Base-by-base conservation (phyloP, 2,797 vertebrate genomes). In the Telmatherina bonti region DNA sequence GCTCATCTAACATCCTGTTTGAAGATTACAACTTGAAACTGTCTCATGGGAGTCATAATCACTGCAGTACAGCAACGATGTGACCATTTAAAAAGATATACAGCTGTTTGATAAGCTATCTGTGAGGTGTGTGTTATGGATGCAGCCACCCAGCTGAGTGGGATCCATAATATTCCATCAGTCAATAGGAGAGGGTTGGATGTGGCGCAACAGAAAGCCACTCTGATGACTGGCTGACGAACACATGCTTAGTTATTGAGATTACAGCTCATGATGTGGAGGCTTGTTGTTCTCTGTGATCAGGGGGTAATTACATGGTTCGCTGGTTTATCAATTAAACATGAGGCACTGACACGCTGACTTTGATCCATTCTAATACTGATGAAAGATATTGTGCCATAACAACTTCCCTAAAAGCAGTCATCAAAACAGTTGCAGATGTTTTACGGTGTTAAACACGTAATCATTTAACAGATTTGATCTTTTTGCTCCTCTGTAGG, bases 241-340 rank as follows among this genome's bases (percentile, higher is more conserved):
- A 57, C 29, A 54, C 62, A 56, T 47, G 52, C 24, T 59, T 22
- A 26, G 66, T 72, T 72, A 78, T 74, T 75, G 71, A 56, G 59
- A 83, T 81, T 52, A 71, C 63, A 53, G 43, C 62, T 80, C 27
- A 87, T 85, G 82, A 70, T 82, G 78, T 85, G 62, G 67, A 41
- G 49, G 57, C 61, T 65, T 79, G 78, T 85, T 87, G 89, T 78
- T 70, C 72, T 78, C 73, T 75, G 49, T 75, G 84, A 88, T 91
- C 72, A 57, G 63, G 26, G 61, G 55, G 62, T 92, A 86, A 91
- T 90, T 81, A 85, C 85, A 78, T 43, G 67, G 72, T 43, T 67
- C 70, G 59, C 70, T 67, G 70, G 67, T 74, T 83, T 70, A 86
- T 92, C 81, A 82, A 88, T 90, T 89, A 88, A 90, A 84, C 85